Base-by-base conservation (phyloP, 2,113 vertebrate genomes). In the Strix uralensis region DNA sequence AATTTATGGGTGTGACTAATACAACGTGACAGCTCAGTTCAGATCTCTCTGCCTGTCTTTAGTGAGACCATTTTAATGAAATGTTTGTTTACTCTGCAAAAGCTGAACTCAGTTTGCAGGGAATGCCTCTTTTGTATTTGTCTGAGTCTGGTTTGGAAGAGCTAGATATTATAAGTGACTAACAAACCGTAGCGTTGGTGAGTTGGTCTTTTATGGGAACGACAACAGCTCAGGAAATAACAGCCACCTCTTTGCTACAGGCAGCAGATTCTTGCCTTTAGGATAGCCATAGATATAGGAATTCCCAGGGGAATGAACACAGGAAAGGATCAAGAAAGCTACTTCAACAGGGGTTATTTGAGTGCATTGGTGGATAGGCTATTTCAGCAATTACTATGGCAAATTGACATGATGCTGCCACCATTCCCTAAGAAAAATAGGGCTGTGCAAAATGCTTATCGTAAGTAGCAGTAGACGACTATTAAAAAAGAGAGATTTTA, bases 1-100 rank as follows among this genome's bases (percentile, higher is more conserved):
- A 90, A 96, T 96, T 97, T 97, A 96, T 96, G 94, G 93, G 96
- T 98, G 95, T 97, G 96, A 97, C 96, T 97, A 98, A 98, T 97
- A 93, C 73, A 97, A 97, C 85, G 94, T 97, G 97, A 98, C 97
- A 98, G 97, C 88, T 98, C 93, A 69, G 96, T 98, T 98, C 92
- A 97, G 97, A 98, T 97, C 94, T 96, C 92, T 96, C 94, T 95
- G 85, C 82, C 93, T 1, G 85, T 95, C 96, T 97, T 96, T 96
- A 96, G 91, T 88, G 93, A 95, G 94, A 93, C 93, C 51, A 93
- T 97, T 97, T 98, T 97, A 97, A 97, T 97, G 96, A 98, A 98
- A 97, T 96, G 95, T 96, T 97, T 96, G 95, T 97, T 97, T 98
- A 96, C 86, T 93, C 90, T 97, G 97, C 91, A 97, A 96, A 95